Conservation (phyloP, 1,140 invertebrate species). For the Bombus difficillimus region DNA sequence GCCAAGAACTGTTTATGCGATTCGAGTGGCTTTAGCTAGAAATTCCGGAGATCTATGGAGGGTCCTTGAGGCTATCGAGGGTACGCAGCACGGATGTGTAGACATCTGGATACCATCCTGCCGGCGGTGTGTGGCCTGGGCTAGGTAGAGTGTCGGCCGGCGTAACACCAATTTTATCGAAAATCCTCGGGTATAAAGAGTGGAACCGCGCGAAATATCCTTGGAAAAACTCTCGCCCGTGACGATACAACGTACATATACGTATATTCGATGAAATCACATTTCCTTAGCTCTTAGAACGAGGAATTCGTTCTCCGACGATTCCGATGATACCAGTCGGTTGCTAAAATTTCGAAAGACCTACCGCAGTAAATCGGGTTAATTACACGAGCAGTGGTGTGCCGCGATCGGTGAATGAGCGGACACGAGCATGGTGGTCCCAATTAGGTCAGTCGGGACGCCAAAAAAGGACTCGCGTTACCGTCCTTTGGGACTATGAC, state of each 20-base stretch:
- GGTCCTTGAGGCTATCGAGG: too few relatives aligned
- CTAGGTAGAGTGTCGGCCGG: too few relatives aligned
- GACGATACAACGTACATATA: background rate
- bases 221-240: too few relatives aligned
- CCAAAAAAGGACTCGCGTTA: slow-evolving; percentile 71
- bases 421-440: slow-evolving; percentile 71
- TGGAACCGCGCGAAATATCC: background rate
- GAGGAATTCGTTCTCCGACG: background rate
- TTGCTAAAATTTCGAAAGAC: slow-evolving; percentile 57
- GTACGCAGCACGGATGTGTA: too few relatives aligned
- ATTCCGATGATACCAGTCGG: background rate
- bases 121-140: too few relatives aligned
- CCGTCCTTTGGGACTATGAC: slow-evolving; percentile 54
- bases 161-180: background rate
- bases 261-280: background rate
- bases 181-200: background rate
- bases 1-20: too few relatives aligned
- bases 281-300: background rate
- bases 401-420: slow-evolving; percentile 55
- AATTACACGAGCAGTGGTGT: slow-evolving; percentile 54
- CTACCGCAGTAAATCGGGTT: slow-evolving; percentile 67
- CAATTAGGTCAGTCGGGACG: slow-evolving; percentile 72
- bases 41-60: too few relatives aligned
- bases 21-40: too few relatives aligned
- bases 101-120: too few relatives aligned